These are phyloP conservation scores for Catalaphyllia jardinei DNA, from an alignment of 64 coral and sea anemone species.

Conservation along the genomic window DNA sequence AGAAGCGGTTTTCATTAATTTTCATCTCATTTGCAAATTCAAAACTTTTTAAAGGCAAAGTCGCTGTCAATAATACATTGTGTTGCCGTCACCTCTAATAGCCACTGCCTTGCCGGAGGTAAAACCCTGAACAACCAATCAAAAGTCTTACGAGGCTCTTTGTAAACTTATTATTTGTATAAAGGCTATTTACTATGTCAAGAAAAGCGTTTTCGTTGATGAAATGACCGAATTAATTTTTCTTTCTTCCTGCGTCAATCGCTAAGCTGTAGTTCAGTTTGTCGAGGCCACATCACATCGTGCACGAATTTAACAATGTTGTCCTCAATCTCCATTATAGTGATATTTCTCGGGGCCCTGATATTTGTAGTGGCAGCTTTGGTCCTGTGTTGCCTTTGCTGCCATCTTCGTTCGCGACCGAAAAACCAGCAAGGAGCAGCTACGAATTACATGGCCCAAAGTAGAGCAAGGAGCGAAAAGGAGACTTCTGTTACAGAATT, in stretches of 20 bases:
- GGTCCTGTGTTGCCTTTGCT: constrained; percentile 87
- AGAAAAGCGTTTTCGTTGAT: neutral
- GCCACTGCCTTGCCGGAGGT: neutral
- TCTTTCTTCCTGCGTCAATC: constrained; percentile 4
- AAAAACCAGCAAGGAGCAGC: constrained; percentile 53
- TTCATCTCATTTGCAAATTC: neutral
- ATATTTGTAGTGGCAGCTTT: constrained; percentile 88
- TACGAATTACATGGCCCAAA: constrained; percentile 27
- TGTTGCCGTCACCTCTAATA: neutral
- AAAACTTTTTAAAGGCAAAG: neutral
- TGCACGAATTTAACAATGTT: constrained; percentile 48
- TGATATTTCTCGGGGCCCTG: constrained; percentile 95
- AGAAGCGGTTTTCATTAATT: neutral
- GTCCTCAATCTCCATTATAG: constrained; percentile 91
- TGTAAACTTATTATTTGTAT: constrained; percentile 9
- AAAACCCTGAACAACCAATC: constrained; percentile 24
- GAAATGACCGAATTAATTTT: constrained; percentile 8
- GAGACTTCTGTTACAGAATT: constrained; percentile 91
- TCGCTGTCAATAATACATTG: neutral
- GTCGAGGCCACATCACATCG: neutral
- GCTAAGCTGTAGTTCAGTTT: neutral
- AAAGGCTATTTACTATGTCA: neutral
- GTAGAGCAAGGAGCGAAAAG: constrained; percentile 73
- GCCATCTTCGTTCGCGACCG: constrained; percentile 80
- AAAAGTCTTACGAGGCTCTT: neutral